A percentile compares a stretch with the other conserved stretches of the same genome.
These are phyloP conservation scores for Epistrophe grossulariae DNA, from an alignment of 2,888 invertebrate genomes.

Conservation along the genomic window DNA sequence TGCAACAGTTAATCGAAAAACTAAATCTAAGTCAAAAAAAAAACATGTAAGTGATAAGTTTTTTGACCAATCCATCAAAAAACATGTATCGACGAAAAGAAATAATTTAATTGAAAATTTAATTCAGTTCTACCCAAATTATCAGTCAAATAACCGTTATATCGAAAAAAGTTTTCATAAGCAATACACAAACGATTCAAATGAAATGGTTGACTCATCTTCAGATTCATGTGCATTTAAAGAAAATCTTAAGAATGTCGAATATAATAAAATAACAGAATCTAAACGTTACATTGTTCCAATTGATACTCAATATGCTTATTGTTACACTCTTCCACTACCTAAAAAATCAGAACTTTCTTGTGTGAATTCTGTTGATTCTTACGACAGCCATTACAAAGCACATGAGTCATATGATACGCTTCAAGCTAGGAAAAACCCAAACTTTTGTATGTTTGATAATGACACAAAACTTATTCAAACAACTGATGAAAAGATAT, in stretches of 20 bases:
- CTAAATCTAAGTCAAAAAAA: constrained; percentile 82
- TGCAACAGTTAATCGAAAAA: constrained; percentile 84
- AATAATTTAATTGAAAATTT: constrained; percentile 77
- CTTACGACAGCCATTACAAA: constrained; percentile 83
- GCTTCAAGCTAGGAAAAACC: constrained; percentile 72
- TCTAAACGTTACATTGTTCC: constrained; percentile 82
- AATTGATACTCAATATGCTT: constrained; percentile 79
- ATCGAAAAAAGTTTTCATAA: constrained; percentile 78
- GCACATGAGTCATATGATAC: constrained; percentile 81
- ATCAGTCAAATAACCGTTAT: constrained; percentile 78
- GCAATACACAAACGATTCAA: constrained; percentile 82
- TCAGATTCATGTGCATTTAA: constrained; percentile 82
- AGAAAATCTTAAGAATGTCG: constrained; percentile 72
- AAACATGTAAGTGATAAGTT: constrained; percentile 84
- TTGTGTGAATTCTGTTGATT: constrained; percentile 83
- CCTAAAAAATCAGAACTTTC: constrained; percentile 83
- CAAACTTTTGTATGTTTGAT: constrained; percentile 80
- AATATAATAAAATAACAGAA: constrained; percentile 80
- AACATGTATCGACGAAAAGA: constrained; percentile 81
- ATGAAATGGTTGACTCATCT: constrained; percentile 82
- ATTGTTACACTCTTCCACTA: constrained; percentile 81
- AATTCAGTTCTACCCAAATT: constrained; percentile 67
- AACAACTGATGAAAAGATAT: constrained; percentile 69
- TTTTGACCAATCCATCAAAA: constrained; percentile 83
- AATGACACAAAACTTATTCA: constrained; percentile 82